Base-by-base conservation (phyloP, 2,797 vertebrate genomes). In the Benthosema pterotum region DNA sequence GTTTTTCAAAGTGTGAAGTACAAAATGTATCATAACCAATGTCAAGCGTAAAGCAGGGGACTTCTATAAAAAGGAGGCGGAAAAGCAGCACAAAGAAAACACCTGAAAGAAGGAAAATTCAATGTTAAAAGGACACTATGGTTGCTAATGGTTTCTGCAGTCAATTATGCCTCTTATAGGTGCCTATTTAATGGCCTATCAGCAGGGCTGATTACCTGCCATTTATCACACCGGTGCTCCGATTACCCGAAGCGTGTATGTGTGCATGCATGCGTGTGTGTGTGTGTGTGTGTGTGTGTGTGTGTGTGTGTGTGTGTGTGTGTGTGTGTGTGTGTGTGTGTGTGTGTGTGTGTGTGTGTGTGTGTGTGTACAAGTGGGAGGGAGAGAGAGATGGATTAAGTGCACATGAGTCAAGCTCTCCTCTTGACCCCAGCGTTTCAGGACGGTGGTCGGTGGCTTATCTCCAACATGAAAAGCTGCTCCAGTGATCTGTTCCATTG, bases 401-500 rank as follows among this genome's bases (percentile, higher is more conserved):
- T 75, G 52, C 22, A 56, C 51, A 61, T 25, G 15, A 58, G 67
- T 70, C 62, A 65, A 65, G 58, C 63, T 74, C 55, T 60, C 51
- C 57, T 83, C 63, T 79, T 80, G 71, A 83, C 78, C 72, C 38
- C 22, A 25, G 50, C 57, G 57, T 45, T 53, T 42, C 53, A 60
- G 64, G 32, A 11, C 9, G 19, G 71, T n/a, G 22, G 22, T 25
- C n/a, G 71, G 43, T 60, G 55, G 16, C 60, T 78, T 78, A 83
- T 88, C 78, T 80, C 56, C 67, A 65, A 68, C 61, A 43, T 42
- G 66, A 72, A 28, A 63, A 76, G 62, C 52, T 38, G 68, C 66
- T 62, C 32, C 12, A 12, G 50, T 79, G 74, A 86, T 84, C 77
- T 78, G 61, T 51, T 67, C 71, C 64, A 75, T 84, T 81, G 74